Evolutionary conservation across 1,140 invertebrate species (phyloP), one percentile per base, ranked within the genome.

Genomic region (Bombus soroeensis): DNA sequence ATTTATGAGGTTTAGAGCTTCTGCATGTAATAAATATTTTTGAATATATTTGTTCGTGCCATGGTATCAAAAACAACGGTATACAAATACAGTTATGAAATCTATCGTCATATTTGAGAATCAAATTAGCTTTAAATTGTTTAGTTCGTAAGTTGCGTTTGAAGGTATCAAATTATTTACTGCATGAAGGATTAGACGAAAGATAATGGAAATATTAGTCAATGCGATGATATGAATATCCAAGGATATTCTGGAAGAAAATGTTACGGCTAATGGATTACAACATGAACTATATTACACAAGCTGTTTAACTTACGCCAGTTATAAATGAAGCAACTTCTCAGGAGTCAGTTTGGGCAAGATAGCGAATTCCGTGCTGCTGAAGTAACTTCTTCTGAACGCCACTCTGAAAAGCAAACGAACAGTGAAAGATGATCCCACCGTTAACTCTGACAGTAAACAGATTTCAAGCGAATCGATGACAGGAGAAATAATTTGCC

Each of bases 261-360:
- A 84, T 68, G 83, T 84, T 84, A 80, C 66, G 43, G 83, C 53
- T 80, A 84, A 84, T 84, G 83, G 76, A 84, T 84, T 84, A 80
- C 83, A 72, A 68, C 64, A 71, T 57, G 70, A 74, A 74, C 53
- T 43, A 71, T 81, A 53, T 81, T 85, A 81, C 78, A 68, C 83
- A 81, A 78, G 59, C 78, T 81, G 78, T 85, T 85, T 85, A 85
- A 85, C 78, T 81, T 81, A 43, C 18, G 78, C 78, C 71, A 66
- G 83, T 81, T 81, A 81, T 81, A 85, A 85, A 81, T 81, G 83
- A 80, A 85, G 78, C 78, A 85, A 85, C 83, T 85, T 85, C 41
- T 66, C 57, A 43, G 53, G n/a, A 85, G 78, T 47, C 71, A 57
- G 76, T 81, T 84, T 25, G 18, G 43, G 28, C 25, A 28, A 34